These are phyloP conservation scores for Perca schrenkii DNA, from an alignment of 2,113 vertebrate genomes.

Conservation along the genomic window DNA sequence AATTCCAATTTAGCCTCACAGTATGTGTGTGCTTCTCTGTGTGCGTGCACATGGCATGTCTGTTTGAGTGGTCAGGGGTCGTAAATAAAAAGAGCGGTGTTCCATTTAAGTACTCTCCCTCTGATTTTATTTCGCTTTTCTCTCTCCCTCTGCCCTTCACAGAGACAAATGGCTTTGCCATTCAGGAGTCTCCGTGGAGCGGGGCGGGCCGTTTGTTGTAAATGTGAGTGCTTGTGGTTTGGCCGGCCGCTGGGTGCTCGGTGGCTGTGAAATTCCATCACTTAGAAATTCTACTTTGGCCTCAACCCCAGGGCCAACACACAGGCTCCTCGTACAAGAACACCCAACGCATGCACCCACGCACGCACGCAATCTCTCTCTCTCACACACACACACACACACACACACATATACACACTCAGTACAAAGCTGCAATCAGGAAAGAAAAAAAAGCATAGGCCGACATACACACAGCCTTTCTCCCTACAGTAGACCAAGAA, in stretches of 20 bases:
- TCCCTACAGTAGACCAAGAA: slow-evolving; percentile 70
- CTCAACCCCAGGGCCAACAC: slow-evolving; percentile 72
- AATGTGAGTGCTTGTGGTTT: slow-evolving; percentile 83
- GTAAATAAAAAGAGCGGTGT: slow-evolving; percentile 91
- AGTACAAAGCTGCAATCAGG: slow-evolving; percentile 44
- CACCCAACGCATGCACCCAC: background rate
- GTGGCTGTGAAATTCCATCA: slow-evolving; percentile 85
- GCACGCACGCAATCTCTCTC: slow-evolving; percentile 8
- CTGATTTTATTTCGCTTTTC: slow-evolving; percentile 79
- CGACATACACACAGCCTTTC: slow-evolving; percentile 37
- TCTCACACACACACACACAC: slow-evolving; percentile 22
- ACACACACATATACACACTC: slow-evolving; percentile 11
- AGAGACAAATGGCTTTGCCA: slow-evolving; percentile 87
- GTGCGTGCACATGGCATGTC: slow-evolving; percentile 37
- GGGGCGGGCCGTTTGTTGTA: slow-evolving; percentile 78
- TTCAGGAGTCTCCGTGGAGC: slow-evolving; percentile 82
- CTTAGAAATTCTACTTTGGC: slow-evolving; percentile 83
- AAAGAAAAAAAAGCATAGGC: slow-evolving; percentile 14
- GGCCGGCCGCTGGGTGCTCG: slow-evolving; percentile 68
- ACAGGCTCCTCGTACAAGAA: slow-evolving; percentile 59
- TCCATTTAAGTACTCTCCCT: slow-evolving; percentile 78
- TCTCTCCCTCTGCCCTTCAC: slow-evolving; percentile 83
- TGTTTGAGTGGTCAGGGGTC: slow-evolving; percentile 75
- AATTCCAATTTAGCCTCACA: slow-evolving; percentile 77
- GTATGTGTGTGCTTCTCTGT: slow-evolving; percentile 19